phyloP scores from a whole-genome alignment of 2,797 vertebrate genomes.

The Cetoscarus ocellatus region DNA sequence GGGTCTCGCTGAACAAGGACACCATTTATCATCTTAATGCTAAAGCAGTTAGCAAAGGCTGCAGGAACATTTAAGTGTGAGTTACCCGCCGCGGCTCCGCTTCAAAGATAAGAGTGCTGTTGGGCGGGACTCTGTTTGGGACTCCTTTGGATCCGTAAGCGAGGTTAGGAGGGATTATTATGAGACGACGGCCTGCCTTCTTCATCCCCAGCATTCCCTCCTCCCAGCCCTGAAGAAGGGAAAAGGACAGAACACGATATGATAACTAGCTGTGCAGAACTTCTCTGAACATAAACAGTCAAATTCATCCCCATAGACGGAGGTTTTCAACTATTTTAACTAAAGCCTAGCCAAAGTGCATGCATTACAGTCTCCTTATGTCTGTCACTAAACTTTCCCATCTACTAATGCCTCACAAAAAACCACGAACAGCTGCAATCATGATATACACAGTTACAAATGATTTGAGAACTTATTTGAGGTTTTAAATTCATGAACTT shows the following conservation, averaged over 20 bases:
- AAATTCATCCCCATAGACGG: too few relatives aligned
- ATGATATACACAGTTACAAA: too few relatives aligned
- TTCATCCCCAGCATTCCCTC: slow-evolving; percentile 95
- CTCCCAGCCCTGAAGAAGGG: slow-evolving; percentile 91
- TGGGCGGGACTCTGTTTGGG: slow-evolving; percentile 85
- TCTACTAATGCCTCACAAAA: too few relatives aligned
- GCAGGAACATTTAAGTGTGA: neutral
- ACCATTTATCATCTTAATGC: neutral
- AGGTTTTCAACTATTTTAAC: too few relatives aligned
- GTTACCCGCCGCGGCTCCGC: slow-evolving; percentile 90
- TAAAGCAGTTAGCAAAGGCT: neutral
- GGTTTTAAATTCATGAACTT: too few relatives aligned
- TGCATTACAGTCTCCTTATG: too few relatives aligned
- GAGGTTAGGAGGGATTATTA: slow-evolving; percentile 88
- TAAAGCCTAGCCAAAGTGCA: too few relatives aligned
- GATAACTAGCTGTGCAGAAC: neutral
- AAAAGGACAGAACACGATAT: neutral
- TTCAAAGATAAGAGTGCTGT: slow-evolving; percentile 91
- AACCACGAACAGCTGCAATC: too few relatives aligned
- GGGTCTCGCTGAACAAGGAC: neutral
- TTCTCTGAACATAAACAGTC: too few relatives aligned
- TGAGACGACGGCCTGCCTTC: slow-evolving; percentile 89
- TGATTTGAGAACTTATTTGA: too few relatives aligned
- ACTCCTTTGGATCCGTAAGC: slow-evolving; percentile 91
- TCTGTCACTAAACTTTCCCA: too few relatives aligned